Evolutionary conservation across 2,888 invertebrate species (phyloP), one percentile per base, ranked within the genome.

Genomic region (Polyommatus icarus): DNA sequence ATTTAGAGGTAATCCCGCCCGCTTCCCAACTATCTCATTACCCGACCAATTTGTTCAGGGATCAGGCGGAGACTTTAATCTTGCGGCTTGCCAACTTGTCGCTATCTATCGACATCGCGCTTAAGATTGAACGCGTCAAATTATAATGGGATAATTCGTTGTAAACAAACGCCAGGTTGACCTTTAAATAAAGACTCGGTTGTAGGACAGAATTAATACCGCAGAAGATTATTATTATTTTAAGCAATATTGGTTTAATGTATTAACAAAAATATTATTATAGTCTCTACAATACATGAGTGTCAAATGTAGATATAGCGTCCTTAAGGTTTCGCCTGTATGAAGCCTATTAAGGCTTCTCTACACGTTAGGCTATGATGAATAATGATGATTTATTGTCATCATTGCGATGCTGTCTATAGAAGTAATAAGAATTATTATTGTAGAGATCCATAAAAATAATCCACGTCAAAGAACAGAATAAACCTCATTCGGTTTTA

Each of bases 21-120:
- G 84, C 84, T 84, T 73, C 87, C 86, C 83, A 88, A 89, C 89
- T 91, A 90, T 89, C 91, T 90, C 89, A 92, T 92, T 91, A 91
- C 88, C 85, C 87, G 89, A 86, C 88, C 91, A 91, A 92, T 91
- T 92, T 90, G 90, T 90, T 88, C 86, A 84, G 85, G 88, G 88
- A 89, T 89, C 89, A 87, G 84, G 83, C 83, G 83, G 86, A 90
- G 87, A 88, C 90, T 89, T 90, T 90, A 89, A 90, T 90, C 89
- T 88, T 85, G 87, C 79, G 87, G 89, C 84, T 88, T 87, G 84
- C 83, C 83, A 82, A 84, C 81, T 86, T 83, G 83, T 82, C 84
- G 83, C 80, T 81, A 73, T 57, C 72, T 77, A 77, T 78, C 72
- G 73, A 61, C 61, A 61, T 61, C 71, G 15, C 71, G 50, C 32